Base-by-base conservation (phyloP, 2,113 vertebrate species). In the Colinus virginianus region DNA sequence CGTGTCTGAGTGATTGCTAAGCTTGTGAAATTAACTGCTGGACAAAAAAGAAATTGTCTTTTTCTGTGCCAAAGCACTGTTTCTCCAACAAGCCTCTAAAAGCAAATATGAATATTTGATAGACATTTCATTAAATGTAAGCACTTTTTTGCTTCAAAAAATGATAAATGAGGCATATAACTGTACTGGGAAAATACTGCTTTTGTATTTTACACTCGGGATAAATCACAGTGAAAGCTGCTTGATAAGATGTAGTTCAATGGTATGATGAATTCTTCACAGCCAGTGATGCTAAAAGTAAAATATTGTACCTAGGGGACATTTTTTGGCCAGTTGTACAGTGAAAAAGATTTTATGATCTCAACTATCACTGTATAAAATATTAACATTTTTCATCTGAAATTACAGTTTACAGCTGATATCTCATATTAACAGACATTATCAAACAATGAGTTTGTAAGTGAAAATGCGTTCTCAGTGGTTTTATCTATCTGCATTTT, bases 51-150 rank as follows among this genome's bases (percentile, higher is more conserved):
- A 84, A 91, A 78, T 88, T 58, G 40, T 42, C 22, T 76, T 91
- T 85, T 94, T 79, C 70, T 86, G 88, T 86, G 58, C 48, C 45
- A 78, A 88, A 90, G 38, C 32, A 68, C 40, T 43, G 25, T 68
- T 96, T 93, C 76, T 69, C 26, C 84, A 91, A 48, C 59, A 84
- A 89, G 34, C 38, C 11, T 85, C 32, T 83, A 75, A 94, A 90
- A 78, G 45, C 15, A 93, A 83, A 49, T 28, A 79, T 87, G 59
- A 88, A 94, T 94, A 90, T 93, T 80, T 94, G 84, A 84, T 64
- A 81, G 30, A 34, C 9, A 45, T 42, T 87, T 95, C 45, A 87
- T 93, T 81, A 84, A 56, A 58, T 63, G 5, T 76, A 91, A 90
- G 21, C 89, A 90, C 51, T 91, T 88, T 91, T 74, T 63, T 63